phyloP scores from a whole-genome alignment of 2,797 vertebrate species.

The Hozukius guyotensis region DNA sequence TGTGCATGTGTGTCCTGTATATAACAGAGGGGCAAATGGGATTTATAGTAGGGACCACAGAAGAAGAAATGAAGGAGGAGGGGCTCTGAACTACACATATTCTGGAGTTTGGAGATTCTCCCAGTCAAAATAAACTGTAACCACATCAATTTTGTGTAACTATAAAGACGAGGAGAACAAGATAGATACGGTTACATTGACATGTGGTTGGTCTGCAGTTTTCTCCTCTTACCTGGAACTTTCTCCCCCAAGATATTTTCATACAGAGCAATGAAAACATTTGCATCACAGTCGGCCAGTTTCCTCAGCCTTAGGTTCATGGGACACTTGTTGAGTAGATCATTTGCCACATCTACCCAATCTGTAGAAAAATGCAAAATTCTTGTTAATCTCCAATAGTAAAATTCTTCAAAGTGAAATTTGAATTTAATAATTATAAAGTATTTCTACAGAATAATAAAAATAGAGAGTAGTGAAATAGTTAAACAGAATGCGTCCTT shows the following conservation, averaged over 20 bases:
- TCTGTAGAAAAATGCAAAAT: conserved; percentile 72
- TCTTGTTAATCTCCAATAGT: not conserved
- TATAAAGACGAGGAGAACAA: no score
- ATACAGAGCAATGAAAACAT: conserved; percentile 90
- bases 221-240: conserved; percentile 88
- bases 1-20: no score
- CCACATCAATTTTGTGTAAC: no score
- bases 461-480: not conserved
- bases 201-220: not conserved
- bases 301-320: conserved; percentile 82
- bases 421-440: not conserved
- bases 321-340: conserved; percentile 89
- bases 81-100: no score
- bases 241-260: conserved; percentile 91
- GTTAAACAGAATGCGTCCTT: not conserved
- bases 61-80: no score
- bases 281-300: conserved; percentile 89
- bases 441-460: not conserved
- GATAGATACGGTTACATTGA: no score
- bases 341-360: conserved; percentile 91
- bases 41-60: no score
- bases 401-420: not conserved
- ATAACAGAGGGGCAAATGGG: no score
- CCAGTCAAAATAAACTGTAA: no score
- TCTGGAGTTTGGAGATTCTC: no score